A percentile compares a stretch with the other conserved stretches of the same genome.
These are phyloP conservation scores for Drepana arcuata DNA, from an alignment of 1,140 invertebrate genomes.

Conservation along the genomic window DNA sequence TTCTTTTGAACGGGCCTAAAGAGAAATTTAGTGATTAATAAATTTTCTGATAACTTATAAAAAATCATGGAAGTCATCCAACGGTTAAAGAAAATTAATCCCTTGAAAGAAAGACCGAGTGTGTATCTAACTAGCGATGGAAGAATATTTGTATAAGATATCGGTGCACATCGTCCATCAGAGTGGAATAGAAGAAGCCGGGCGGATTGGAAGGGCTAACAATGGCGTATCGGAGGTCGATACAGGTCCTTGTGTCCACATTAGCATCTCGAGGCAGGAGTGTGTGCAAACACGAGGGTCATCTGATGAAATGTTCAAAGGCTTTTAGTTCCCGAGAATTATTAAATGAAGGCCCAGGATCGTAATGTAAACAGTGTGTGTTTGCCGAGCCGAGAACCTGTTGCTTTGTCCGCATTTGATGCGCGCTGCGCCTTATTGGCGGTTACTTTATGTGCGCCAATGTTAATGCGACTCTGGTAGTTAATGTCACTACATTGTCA, in stretches of 20 bases:
- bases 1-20: too few species aligned
- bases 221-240: slow-evolving; percentile 66
- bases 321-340: slow-evolving; percentile 71
- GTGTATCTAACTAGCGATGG: too few species aligned
- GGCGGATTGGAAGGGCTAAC: slow-evolving; percentile 48
- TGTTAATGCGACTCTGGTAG: slow-evolving; percentile 50
- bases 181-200: slow-evolving; percentile 47
- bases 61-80: too few species aligned
- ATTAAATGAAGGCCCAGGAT: slow-evolving; percentile 70
- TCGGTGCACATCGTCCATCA: slow-evolving; percentile 39
- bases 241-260: slow-evolving; percentile 69
- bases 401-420: slow-evolving; percentile 65
- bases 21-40: too few species aligned
- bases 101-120: too few species aligned
- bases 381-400: slow-evolving; percentile 64
- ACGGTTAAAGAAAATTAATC: too few species aligned
- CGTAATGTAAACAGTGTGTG: slow-evolving; percentile 65
- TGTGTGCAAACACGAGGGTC: slow-evolving; percentile 69
- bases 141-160: slow-evolving; percentile 46
- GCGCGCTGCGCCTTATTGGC: slow-evolving; percentile 62
- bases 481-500: slow-evolving; percentile 58
- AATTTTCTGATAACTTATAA: too few species aligned
- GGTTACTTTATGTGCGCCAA: slow-evolving; percentile 63
- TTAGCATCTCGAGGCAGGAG: slow-evolving; percentile 66
- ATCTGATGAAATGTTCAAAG: slow-evolving; percentile 72